Conservation (phyloP, 1,140 invertebrate genomes). For the Brachionus plicatilis region DNA sequence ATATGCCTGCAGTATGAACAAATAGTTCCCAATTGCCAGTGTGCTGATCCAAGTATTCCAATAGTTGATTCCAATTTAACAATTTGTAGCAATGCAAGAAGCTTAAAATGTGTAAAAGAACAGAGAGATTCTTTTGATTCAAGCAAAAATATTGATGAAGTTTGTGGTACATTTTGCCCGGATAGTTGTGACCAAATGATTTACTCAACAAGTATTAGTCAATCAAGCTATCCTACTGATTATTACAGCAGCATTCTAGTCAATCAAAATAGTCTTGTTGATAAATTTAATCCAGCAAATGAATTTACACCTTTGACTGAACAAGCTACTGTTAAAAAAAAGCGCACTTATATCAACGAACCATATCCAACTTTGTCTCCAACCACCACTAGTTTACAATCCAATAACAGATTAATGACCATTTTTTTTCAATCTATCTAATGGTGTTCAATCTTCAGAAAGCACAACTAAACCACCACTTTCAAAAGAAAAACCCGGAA, state of each 20-base stretch:
- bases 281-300: not conserved
- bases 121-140: slow-evolving; percentile 9
- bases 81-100: not conserved
- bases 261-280: not conserved
- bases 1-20: slow-evolving; percentile 2
- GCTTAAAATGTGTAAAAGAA: not conserved
- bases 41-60: slow-evolving; percentile 5
- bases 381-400: too few relatives aligned
- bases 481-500: too few relatives aligned
- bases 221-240: not conserved
- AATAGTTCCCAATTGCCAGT: not conserved
- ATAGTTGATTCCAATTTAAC: not conserved
- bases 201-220: slow-evolving; percentile 1
- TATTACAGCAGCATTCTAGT: not conserved
- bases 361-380: too few relatives aligned
- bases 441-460: too few relatives aligned
- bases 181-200: not conserved
- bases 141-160: slow-evolving; percentile 19
- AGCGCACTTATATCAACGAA: too few relatives aligned
- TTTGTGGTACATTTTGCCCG: not conserved
- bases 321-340: too few relatives aligned
- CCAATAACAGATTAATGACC: too few relatives aligned
- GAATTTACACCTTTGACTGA: too few relatives aligned
- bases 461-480: too few relatives aligned
- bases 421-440: too few relatives aligned